Evolutionary conservation across 2,888 invertebrate species (phyloP), one percentile per base, ranked within the genome.

Genomic region (Phrixothrix hirtus): DNA sequence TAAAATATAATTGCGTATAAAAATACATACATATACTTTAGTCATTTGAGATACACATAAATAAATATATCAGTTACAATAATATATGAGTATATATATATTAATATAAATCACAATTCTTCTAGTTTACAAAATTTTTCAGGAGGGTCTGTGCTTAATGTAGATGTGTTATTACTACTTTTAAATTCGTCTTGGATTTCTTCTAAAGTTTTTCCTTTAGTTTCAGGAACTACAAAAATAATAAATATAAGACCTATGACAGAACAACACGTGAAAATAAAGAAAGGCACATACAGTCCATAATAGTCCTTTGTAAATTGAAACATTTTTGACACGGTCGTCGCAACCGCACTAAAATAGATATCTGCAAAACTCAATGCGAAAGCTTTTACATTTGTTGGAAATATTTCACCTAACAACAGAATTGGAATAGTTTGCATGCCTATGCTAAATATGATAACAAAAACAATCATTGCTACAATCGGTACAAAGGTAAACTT

Each of bases 231-330:
- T 58, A 80, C 72, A 12, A 80, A 70, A 41, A 79, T 62, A 65
- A 86, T 83, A 70, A 83, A 85, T 55, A 81, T 72, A 42, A 86
- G 74, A 0, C 86, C 85, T 45, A 84, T 48, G 15, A 83, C 69
- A n/a, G 83, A 84, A 67, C 81, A 83, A n/a, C 76, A 66, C 1
- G 82, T 78, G 70, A 86, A 87, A 61, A 82, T 81, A 75, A 82
- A 83, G 70, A 87, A 87, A 55, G 83, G 82, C 64, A 83, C 79
- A 70, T 83, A 82, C 62, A 84, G 81, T 32, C 83, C 84, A 50
- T 78, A 81, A 2, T 71, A 70, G 61, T 83, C 83, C 60, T 78
- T 78, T 49, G 85, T 78, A 53, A 70, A 62, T 50, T 74, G 72
- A 58, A 76, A 78, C 10, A 75, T 69, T 42, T 77, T 71, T 0